Evolutionary conservation across 1,140 invertebrate genomes (phyloP).

Genomic region (Diabrotica virgifera): DNA sequence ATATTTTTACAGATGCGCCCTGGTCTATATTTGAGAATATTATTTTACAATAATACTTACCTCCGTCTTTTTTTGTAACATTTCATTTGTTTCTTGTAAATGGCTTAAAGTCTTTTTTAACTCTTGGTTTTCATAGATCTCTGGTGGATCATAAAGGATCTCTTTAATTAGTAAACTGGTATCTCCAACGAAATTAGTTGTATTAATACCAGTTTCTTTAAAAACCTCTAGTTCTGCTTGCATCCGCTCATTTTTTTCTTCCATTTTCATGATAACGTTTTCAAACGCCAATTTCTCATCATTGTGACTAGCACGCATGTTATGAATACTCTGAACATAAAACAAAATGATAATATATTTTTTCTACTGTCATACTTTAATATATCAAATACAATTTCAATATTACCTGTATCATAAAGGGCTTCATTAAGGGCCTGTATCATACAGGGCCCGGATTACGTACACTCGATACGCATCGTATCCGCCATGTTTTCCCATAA

Average conservation of each 20-base stretch:
- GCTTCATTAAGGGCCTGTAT: too few relatives aligned
- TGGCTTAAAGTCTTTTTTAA: not conserved
- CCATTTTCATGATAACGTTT: constrained; percentile 10
- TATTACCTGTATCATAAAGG: too few relatives aligned
- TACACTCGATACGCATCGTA: too few relatives aligned
- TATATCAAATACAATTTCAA: too few relatives aligned
- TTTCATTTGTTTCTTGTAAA: not conserved
- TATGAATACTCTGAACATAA: constrained; percentile 2
- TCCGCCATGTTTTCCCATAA: too few relatives aligned
- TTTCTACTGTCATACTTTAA: too few relatives aligned
- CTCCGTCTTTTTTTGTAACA: not conserved
- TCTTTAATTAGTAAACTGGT: constrained; percentile 10
- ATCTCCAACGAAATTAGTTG: not conserved
- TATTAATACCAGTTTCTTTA: constrained; percentile 5
- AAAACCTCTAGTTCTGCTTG: constrained; percentile 6
- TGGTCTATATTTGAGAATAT: too few relatives aligned
- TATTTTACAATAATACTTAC: not conserved
- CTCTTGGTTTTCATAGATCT: not conserved
- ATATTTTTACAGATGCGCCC: too few relatives aligned
- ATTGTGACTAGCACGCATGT: not conserved
- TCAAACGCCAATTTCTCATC: constrained; percentile 14
- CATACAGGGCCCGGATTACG: too few relatives aligned
- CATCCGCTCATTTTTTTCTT: constrained; percentile 18
- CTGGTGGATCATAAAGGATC: constrained; percentile 1
- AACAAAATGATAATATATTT: too few relatives aligned